These are phyloP conservation scores for Aphaenogaster rudis DNA, from an alignment of 1,140 invertebrate species.

Conservation along the genomic window DNA sequence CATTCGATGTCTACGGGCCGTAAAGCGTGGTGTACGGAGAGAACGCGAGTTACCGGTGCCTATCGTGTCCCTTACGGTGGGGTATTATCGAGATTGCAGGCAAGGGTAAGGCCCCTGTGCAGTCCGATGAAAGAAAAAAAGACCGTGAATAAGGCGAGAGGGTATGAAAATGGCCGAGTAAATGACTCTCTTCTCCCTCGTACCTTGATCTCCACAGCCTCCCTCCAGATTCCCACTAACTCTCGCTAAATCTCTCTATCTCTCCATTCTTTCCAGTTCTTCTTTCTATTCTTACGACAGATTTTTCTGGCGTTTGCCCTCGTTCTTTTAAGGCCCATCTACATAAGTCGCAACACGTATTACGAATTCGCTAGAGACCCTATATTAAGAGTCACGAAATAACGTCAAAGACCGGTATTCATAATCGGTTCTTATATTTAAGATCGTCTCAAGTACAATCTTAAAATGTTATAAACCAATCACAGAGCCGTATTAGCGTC, in stretches of 20 bases:
- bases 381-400: no score
- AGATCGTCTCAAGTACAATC: no score
- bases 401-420: no score
- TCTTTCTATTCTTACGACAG: neutral
- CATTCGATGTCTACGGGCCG: conserved; percentile 79
- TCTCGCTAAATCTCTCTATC: conserved; percentile 35
- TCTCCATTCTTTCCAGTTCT: neutral
- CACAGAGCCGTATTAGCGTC: no score
- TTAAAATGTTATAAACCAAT: no score
- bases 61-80: conserved; percentile 73
- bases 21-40: conserved; percentile 75
- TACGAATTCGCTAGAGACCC: no score
- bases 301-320: neutral
- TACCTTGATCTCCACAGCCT: neutral
- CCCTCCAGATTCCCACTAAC: conserved; percentile 12
- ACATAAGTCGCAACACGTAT: no score
- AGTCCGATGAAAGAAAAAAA: conserved; percentile 32
- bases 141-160: conserved; percentile 50
- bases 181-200: conserved; percentile 49
- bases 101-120: conserved; percentile 67
- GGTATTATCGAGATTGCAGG: conserved; percentile 80
- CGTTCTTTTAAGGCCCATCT: no score
- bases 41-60: conserved; percentile 63
- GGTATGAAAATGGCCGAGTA: conserved; percentile 63
- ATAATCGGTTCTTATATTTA: no score